Percentiles rank a stretch among this genome's conserved stretches.
Evolutionary conservation across 2,888 invertebrate genomes (phyloP).

Genomic region (Iphiclides podalirius): DNA sequence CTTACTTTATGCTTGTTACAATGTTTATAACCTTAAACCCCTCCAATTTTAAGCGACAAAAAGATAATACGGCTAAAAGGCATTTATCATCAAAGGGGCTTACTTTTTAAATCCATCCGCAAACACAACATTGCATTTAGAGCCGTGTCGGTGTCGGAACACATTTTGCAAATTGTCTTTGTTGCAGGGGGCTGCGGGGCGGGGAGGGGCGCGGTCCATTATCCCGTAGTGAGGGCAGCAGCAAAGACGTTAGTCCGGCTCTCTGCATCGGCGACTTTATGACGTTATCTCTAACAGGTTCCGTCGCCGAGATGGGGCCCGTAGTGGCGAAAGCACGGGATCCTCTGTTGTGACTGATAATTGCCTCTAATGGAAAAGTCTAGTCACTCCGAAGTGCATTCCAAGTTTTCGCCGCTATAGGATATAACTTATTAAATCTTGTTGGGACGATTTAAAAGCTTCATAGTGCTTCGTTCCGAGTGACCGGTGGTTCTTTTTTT

Average conservation of each 20-base stretch:
- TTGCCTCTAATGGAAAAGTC: slow-evolving; percentile 79
- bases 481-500: slow-evolving; percentile 14
- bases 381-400: slow-evolving; percentile 76
- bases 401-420: slow-evolving; percentile 70
- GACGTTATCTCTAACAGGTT: slow-evolving; percentile 79
- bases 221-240: slow-evolving; percentile 68
- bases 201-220: slow-evolving; percentile 59
- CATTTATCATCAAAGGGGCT: slow-evolving; percentile 4
- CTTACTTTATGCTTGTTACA: no score
- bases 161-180: slow-evolving; percentile 27
- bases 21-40: background rate
- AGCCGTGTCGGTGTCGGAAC: slow-evolving; percentile 15
- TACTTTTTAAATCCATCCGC: slow-evolving; percentile 16
- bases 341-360: slow-evolving; percentile 75
- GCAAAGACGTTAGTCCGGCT: slow-evolving; percentile 76
- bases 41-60: background rate
- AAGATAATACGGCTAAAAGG: slow-evolving; percentile 10
- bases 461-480: background rate
- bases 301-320: slow-evolving; percentile 56
- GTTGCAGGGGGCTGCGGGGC: slow-evolving; percentile 31
- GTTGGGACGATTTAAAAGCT: slow-evolving; percentile 50
- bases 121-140: slow-evolving; percentile 23
- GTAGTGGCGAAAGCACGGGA: slow-evolving; percentile 58
- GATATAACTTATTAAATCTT: slow-evolving; percentile 70
- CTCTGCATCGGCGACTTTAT: slow-evolving; percentile 75